These are phyloP conservation scores for Callocephalon fimbriatum DNA, from an alignment of 2,113 vertebrate genomes.

Conservation along the genomic window DNA sequence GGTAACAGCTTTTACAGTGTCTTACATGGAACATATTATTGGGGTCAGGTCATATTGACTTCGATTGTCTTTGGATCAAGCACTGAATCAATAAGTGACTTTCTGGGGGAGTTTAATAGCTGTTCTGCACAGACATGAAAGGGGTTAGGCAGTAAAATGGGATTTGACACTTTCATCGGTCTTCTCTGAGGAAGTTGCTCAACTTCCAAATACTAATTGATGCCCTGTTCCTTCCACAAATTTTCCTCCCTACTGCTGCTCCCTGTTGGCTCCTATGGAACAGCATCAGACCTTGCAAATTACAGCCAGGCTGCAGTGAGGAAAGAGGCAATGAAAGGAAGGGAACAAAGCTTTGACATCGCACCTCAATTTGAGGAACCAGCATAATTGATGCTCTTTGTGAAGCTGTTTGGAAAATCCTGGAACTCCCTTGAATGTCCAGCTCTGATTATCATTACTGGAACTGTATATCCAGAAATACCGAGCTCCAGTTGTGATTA, in stretches of 20 bases:
- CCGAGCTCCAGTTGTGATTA: not conserved
- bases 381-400: not conserved
- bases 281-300: not conserved
- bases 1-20: not conserved
- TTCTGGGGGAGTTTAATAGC: not conserved
- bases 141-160: not conserved
- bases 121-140: slow-evolving; percentile 3
- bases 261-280: not conserved
- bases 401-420: not conserved
- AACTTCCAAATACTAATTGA: slow-evolving; percentile 22
- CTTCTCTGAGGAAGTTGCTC: not conserved
- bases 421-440: not conserved
- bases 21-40: not conserved
- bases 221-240: not conserved
- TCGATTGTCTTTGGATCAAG: not conserved
- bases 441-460: not conserved
- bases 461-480: not conserved
- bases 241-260: not conserved
- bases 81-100: not conserved
- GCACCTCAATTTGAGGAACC: not conserved
- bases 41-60: not conserved
- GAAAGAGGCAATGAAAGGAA: not conserved
- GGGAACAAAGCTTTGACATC: not conserved
- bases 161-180: not conserved
- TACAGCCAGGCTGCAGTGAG: not conserved